A percentile compares a stretch with the other conserved stretches of the same genome.
These are phyloP conservation scores for Eurosta solidaginis DNA, from an alignment of 1,140 invertebrate genomes.

Conservation along the genomic window DNA sequence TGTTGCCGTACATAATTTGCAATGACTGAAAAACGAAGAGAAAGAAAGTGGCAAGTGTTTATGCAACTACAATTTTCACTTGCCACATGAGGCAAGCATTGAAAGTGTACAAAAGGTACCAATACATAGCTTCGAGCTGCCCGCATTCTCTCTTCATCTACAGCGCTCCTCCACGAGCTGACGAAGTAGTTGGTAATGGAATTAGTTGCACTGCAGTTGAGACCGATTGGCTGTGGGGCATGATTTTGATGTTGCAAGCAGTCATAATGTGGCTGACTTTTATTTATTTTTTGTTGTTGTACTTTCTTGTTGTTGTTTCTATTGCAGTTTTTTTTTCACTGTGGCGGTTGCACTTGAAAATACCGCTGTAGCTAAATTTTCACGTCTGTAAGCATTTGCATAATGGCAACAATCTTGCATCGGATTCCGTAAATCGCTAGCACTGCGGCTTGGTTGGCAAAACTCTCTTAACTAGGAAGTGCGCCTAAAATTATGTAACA, in stretches of 20 bases:
- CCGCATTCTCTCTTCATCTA: not conserved
- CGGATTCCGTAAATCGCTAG: no score
- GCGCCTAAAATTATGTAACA: no score
- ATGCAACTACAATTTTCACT: not conserved
- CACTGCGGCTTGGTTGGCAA: no score
- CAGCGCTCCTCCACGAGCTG: not conserved
- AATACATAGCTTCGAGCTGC: not conserved
- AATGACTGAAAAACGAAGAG: not conserved
- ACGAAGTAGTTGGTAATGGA: not conserved
- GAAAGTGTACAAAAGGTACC: not conserved
- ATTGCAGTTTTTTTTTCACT: not conserved
- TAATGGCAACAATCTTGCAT: no score
- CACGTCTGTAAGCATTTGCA: not conserved
- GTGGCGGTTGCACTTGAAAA: slow-evolving; percentile 5
- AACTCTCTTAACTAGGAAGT: no score
- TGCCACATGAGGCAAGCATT: not conserved
- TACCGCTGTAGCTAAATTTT: not conserved
- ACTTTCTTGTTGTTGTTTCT: not conserved
- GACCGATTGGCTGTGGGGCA: slow-evolving; percentile 25
- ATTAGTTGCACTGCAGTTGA: slow-evolving; percentile 10
- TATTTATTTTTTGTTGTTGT: no score
- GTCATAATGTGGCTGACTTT: not conserved
- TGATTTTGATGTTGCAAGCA: slow-evolving; percentile 6
- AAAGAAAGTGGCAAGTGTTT: not conserved
- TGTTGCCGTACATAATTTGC: not conserved